These are phyloP conservation scores for Machimus rusticus DNA, from an alignment of 2,888 invertebrate genomes.

Conservation along the genomic window DNA sequence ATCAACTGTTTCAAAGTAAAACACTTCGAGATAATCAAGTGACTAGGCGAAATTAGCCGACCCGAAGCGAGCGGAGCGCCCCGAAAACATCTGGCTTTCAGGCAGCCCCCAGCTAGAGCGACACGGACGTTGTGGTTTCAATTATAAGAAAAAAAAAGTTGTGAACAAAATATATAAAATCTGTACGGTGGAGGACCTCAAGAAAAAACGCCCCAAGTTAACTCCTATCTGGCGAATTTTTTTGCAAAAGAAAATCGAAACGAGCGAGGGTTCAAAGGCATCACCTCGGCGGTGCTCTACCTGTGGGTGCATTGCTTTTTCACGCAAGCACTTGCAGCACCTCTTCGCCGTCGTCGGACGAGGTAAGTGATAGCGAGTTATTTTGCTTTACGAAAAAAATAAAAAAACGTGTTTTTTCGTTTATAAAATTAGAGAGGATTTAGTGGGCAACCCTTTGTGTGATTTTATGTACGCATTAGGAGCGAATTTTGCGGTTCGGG, in stretches of 20 bases:
- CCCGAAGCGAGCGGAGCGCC: neutral
- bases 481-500: neutral
- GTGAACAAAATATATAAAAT: neutral
- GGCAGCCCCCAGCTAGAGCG: neutral
- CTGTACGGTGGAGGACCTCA: neutral
- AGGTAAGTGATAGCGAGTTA: constrained; percentile 28
- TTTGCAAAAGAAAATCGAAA: constrained; percentile 1
- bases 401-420: constrained; percentile 2
- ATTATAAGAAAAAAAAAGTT: neutral
- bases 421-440: constrained; percentile 4
- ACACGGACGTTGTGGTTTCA: neutral
- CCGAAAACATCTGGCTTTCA: neutral
- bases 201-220: neutral
- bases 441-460: constrained; percentile 17
- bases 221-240: neutral
- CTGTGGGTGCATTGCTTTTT: constrained; percentile 29
- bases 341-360: constrained; percentile 3
- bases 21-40: constrained; percentile 22
- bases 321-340: constrained; percentile 27
- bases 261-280: neutral
- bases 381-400: neutral
- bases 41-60: neutral
- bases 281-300: neutral
- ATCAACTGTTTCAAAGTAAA: constrained; percentile 40
- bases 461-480: constrained; percentile 19